Conservation (phyloP, 2,113 vertebrate species). For the Phycodurus eques region DNA sequence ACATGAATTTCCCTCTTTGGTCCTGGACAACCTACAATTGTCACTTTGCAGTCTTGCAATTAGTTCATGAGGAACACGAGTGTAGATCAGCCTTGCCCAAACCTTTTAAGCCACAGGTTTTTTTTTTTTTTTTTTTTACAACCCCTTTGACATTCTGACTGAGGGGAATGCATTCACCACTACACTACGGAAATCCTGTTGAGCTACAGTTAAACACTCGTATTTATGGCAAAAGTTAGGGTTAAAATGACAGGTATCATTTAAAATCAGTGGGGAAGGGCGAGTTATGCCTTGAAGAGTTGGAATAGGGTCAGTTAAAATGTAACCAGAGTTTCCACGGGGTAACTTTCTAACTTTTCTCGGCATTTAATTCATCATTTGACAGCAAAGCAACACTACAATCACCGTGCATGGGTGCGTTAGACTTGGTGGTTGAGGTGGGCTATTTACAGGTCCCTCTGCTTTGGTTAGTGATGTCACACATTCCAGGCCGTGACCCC, state of each 20-base stretch:
- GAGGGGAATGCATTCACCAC: neutral
- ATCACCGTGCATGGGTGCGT: constrained; percentile 15
- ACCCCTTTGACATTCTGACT: neutral
- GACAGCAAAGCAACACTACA: neutral
- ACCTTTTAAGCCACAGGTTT: too few relatives aligned
- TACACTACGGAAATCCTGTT: neutral
- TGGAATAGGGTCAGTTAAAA: too few relatives aligned
- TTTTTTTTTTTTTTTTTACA: too few relatives aligned
- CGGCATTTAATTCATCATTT: constrained; percentile 16
- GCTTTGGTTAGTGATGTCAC: constrained; percentile 40
- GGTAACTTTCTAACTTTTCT: neutral
- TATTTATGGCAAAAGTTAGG: neutral
- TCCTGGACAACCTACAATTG: too few relatives aligned
- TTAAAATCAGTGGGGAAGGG: neutral
- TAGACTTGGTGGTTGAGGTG: constrained; percentile 18
- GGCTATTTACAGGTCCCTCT: constrained; percentile 31
- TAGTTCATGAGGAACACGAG: too few relatives aligned
- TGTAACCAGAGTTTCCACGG: neutral
- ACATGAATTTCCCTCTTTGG: too few relatives aligned
- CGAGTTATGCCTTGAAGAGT: neutral
- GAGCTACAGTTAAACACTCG: neutral
- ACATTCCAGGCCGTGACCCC: constrained; percentile 43
- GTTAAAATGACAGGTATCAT: neutral
- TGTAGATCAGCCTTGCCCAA: too few relatives aligned
- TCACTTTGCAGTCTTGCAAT: too few relatives aligned